These are phyloP conservation scores for Hybos culiciformis DNA, from an alignment of 2,888 invertebrate species.

Conservation along the genomic window DNA sequence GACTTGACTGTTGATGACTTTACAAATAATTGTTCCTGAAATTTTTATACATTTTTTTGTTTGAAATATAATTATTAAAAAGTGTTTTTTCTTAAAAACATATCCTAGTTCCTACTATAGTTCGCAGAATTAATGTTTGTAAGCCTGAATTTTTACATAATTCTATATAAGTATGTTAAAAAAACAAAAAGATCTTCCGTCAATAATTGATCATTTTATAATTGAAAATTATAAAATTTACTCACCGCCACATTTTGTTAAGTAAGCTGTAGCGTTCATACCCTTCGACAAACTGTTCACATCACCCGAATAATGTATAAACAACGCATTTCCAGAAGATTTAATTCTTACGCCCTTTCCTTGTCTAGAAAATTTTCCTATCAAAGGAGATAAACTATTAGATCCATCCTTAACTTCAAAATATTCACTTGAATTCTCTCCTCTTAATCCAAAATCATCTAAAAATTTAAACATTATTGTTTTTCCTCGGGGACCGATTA, in stretches of 20 bases:
- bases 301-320: slow-evolving; percentile 58
- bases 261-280: slow-evolving; percentile 49
- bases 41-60: no score
- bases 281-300: slow-evolving; percentile 57
- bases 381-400: slow-evolving; percentile 47
- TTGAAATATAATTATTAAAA: no score
- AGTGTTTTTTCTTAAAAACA: no score
- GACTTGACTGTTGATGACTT: no score
- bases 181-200: slow-evolving; percentile 32
- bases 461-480: slow-evolving; percentile 61
- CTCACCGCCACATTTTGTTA: no score
- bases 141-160: no score
- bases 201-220: slow-evolving; percentile 58
- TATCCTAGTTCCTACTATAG: no score
- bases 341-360: slow-evolving; percentile 40
- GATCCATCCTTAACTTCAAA: slow-evolving; percentile 77
- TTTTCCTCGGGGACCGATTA: slow-evolving; percentile 59
- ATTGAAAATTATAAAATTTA: no score
- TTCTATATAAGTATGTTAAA: no score
- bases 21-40: no score
- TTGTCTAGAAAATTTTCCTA: slow-evolving; percentile 50
- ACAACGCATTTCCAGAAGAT: slow-evolving; percentile 54
- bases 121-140: no score
- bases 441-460: slow-evolving; percentile 44
- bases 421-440: slow-evolving; percentile 37